Base-by-base conservation (phyloP, 2,113 vertebrate genomes). In the Phalacrocorax aristotelis region DNA sequence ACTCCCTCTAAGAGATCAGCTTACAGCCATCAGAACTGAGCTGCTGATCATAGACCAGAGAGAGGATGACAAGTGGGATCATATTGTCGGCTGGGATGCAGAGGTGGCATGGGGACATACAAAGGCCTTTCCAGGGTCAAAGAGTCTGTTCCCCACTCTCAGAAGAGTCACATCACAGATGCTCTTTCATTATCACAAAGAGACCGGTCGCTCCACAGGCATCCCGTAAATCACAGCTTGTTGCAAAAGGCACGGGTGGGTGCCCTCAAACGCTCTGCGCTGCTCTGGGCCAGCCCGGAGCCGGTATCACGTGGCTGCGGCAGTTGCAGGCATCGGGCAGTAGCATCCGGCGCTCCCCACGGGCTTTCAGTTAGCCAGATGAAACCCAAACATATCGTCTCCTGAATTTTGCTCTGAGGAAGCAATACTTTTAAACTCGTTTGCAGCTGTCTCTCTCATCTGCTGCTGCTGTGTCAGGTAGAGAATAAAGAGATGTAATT, bases 251-350 rank as follows among this genome's bases (percentile, higher is more conserved):
- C 78, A 27, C 0, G 23, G 62, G 57, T 54, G 25, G 58, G 48
- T 0, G 11, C 69, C 48, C 65, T 38, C 36, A 1, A 11, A 38
- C 68, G 54, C 90, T 82, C 62, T 22, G 25, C 1, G 2, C 46
- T 22, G 75, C 60, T 32, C 27, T 7, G 68, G 48, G 34, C 65
- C 79, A 49, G 54, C 72, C 48, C 2, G 0, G 22, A 34, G 79
- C 61, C 0, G 3, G 3, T 10, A 8, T 20, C 75, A 6, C 4
- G 0, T 1, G 15, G 48, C 83, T 3, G 5, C 2, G 7, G 32
- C 54, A 46, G 69, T 46, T 8, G 4, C 57, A 25, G 57, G 52
- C 87, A 61, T 19, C 51, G 54, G 64, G 46, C 61, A 42, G 70
- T 1, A 42, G 57, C 68, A 62, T 7, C 75, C 13, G 0, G 74